Base-by-base conservation (phyloP, 2,797 vertebrate genomes). In the Ceryle rudis region DNA sequence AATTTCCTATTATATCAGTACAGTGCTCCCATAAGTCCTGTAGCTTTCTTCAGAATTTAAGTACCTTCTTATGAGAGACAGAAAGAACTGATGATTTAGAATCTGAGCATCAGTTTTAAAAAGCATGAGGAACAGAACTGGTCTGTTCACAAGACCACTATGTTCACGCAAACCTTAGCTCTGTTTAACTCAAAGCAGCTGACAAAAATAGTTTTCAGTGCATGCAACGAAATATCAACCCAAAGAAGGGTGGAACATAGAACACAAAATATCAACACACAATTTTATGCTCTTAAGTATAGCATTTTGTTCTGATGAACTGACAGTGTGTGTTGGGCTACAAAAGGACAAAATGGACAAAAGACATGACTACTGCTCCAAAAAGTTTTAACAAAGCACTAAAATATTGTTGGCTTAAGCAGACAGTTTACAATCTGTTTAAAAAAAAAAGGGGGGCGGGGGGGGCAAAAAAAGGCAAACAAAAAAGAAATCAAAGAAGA, bases 241-340 rank as follows among this genome's bases (percentile, higher is more conserved):
- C 31, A 91, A 93, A 69, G 25, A 81, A 87, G 33, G 23, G 62
- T 67, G 46, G 23, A 65, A 82, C 19, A 58, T 22, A 92, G 18
- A 96, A 89, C 23, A 55, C 7, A 87, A 85, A 89, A 91, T 15
- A 85, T 2, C 11, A 93, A 71, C 18, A 58, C 22, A n/a, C 5
- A 2, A 52, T 67, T 85, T 90, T 35, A 81, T 33, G 29, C 42
- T 42, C 49, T 19, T 55, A 81, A 87, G 66, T 62, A 49, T 67
- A 97, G 95, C 54, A 81, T 77, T 89, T 93, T 77, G 46, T 89
- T 90, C 47, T 60, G 31, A 71, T 70, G 49, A 95, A 91, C 35
- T 57, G 14, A 74, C 22, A 22, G 25, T 8, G 4, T 21, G 28
- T 26, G 29, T 9, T 60, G 57, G 25, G 11, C 28, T 90, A 71